Conservation (phyloP, 2,113 vertebrate species). For the Galeopterus variegatus region DNA sequence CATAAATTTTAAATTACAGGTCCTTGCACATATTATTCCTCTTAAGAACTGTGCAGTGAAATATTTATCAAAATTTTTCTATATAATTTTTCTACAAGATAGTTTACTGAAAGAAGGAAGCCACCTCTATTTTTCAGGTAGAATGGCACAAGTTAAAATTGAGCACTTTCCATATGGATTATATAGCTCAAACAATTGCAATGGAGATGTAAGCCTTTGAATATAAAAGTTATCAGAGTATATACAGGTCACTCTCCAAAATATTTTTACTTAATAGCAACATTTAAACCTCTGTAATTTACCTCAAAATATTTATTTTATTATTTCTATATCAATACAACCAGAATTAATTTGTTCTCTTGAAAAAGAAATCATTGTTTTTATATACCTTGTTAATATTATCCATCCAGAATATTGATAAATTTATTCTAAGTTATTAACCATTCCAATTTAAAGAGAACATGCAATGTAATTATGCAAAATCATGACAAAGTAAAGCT, state of each 20-base stretch:
- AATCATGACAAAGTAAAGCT: background rate
- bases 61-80: background rate
- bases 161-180: background rate
- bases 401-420: background rate
- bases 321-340: background rate
- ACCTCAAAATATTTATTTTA: background rate
- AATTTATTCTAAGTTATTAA: background rate
- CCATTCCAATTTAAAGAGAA: background rate
- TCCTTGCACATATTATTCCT: background rate
- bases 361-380: background rate
- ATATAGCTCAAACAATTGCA: background rate
- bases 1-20: background rate
- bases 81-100: background rate
- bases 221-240: background rate
- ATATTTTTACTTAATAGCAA: background rate
- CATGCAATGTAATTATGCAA: background rate
- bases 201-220: background rate
- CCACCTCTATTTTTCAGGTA: background rate
- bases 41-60: background rate
- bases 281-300: background rate
- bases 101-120: background rate
- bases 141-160: background rate
- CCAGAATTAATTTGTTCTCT: background rate
- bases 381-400: background rate
- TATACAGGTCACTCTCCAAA: background rate